A percentile compares a stretch with the other conserved stretches of the same genome.
Conservation (phyloP, 2,797 vertebrate genomes). For the Toxotes lorentzi region DNA sequence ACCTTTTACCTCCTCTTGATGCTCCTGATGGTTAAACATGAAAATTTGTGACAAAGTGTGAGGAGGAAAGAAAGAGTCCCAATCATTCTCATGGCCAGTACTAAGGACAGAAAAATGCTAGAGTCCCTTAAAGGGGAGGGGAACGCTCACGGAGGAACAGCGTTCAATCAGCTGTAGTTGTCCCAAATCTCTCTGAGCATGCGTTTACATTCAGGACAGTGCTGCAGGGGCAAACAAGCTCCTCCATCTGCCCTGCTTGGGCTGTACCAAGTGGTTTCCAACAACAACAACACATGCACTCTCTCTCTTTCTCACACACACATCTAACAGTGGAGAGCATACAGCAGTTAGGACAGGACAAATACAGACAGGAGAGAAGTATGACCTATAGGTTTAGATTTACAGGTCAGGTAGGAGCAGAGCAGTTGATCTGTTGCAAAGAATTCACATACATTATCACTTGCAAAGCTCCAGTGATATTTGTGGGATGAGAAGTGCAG, state of each 20-base stretch:
- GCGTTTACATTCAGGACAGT: slow-evolving; percentile 68
- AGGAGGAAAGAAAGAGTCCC: slow-evolving; percentile 30
- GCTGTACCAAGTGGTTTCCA: slow-evolving; percentile 43
- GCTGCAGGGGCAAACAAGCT: slow-evolving; percentile 70
- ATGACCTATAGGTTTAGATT: slow-evolving; percentile 35
- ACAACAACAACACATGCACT: slow-evolving; percentile 27
- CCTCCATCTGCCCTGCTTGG: slow-evolving; percentile 67
- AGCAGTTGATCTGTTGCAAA: not conserved
- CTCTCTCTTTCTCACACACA: not conserved
- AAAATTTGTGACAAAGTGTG: slow-evolving; percentile 3
- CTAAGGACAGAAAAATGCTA: slow-evolving; percentile 54
- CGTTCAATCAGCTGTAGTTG: slow-evolving; percentile 26
- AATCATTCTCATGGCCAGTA: slow-evolving; percentile 63
- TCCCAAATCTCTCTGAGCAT: slow-evolving; percentile 47
- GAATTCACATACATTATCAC: not conserved
- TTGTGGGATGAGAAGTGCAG: not conserved
- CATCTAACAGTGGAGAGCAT: not conserved
- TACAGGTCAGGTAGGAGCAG: slow-evolving; percentile 19
- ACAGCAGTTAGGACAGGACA: slow-evolving; percentile 2
- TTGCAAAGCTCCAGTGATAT: not conserved
- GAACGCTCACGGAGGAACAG: slow-evolving; percentile 6
- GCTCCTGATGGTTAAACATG: not conserved
- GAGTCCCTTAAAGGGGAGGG: slow-evolving; percentile 41
- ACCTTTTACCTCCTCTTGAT: not conserved
- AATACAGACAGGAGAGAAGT: slow-evolving; percentile 5